These are phyloP conservation scores for Notoglanidium macrostoma DNA, from an alignment of 2,797 vertebrate genomes.

Conservation along the genomic window DNA sequence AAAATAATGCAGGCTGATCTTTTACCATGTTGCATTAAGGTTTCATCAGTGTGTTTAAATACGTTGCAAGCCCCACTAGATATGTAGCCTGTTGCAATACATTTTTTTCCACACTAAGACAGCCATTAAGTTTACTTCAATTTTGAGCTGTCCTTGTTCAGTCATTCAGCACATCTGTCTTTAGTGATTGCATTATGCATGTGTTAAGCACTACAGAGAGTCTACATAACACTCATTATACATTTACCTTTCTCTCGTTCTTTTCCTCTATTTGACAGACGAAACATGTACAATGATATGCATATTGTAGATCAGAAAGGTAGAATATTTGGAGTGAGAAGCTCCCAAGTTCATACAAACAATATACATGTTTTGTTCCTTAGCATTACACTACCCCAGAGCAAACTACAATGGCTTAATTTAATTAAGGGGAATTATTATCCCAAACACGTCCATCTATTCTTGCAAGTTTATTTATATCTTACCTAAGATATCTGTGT, in stretches of 20 bases:
- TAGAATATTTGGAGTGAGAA: not conserved
- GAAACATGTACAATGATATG: not conserved
- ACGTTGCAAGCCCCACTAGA: not conserved
- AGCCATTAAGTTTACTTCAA: not conserved
- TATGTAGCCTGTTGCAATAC: not conserved
- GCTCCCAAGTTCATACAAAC: not conserved
- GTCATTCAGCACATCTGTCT: not conserved
- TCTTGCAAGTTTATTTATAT: constrained; percentile 12
- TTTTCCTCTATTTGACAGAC: not conserved
- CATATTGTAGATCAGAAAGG: not conserved
- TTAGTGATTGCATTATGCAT: not conserved
- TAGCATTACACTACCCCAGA: not conserved
- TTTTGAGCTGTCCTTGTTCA: not conserved
- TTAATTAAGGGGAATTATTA: not conserved
- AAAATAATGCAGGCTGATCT: not conserved
- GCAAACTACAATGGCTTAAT: not conserved
- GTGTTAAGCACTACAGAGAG: not conserved
- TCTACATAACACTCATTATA: not conserved
- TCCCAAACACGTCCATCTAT: not conserved
- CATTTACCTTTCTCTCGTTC: not conserved
- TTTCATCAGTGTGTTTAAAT: not conserved
- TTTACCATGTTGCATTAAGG: not conserved
- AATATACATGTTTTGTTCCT: not conserved
- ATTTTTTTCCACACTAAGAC: not conserved
- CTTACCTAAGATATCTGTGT: not conserved